Evolutionary conservation across 2,113 vertebrate genomes (phyloP).

Genomic region (Osmerus eperlanus): DNA sequence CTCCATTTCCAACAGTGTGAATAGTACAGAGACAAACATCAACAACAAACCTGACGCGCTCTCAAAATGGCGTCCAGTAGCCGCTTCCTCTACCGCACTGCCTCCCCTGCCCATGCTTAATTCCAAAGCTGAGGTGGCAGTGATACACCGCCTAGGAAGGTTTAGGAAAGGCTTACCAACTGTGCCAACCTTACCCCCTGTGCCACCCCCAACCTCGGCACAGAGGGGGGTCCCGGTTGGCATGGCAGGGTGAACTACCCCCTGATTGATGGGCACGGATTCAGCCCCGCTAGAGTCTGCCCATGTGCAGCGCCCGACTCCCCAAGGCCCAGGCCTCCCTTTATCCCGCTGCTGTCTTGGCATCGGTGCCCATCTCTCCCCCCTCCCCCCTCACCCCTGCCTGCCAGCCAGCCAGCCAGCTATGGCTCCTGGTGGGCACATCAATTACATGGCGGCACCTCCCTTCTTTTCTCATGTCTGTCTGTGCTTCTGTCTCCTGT

Average conservation of each 20-base stretch:
- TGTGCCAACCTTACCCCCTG: conserved; percentile 58
- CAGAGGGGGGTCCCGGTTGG: conserved; percentile 67
- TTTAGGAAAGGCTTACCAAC: conserved; percentile 62
- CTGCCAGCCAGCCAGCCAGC: conserved; percentile 69
- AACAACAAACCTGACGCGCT: conserved; percentile 26
- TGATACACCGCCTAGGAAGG: conserved; percentile 60
- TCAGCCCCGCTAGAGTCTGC: conserved; percentile 60
- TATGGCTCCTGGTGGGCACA: conserved; percentile 75
- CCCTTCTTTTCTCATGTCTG: conserved; percentile 66
- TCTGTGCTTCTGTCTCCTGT: conserved; percentile 64
- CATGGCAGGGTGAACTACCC: conserved; percentile 73
- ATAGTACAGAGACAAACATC: background rate
- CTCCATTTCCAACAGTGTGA: background rate
- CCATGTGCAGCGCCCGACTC: conserved; percentile 37
- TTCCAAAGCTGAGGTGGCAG: conserved; percentile 53
- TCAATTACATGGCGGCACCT: conserved; percentile 72
- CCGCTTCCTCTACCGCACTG: conserved; percentile 34
- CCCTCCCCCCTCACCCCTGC: conserved; percentile 35
- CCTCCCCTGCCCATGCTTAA: conserved; percentile 36
- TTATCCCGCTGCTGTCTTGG: conserved; percentile 69
- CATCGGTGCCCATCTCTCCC: conserved; percentile 58
- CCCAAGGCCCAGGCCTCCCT: conserved; percentile 61
- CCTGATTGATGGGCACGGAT: conserved; percentile 77
- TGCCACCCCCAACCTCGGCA: conserved; percentile 58
- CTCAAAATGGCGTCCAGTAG: conserved; percentile 45